Conservation (phyloP, 92 coral and sea anemone species). For the Montipora capitata region DNA sequence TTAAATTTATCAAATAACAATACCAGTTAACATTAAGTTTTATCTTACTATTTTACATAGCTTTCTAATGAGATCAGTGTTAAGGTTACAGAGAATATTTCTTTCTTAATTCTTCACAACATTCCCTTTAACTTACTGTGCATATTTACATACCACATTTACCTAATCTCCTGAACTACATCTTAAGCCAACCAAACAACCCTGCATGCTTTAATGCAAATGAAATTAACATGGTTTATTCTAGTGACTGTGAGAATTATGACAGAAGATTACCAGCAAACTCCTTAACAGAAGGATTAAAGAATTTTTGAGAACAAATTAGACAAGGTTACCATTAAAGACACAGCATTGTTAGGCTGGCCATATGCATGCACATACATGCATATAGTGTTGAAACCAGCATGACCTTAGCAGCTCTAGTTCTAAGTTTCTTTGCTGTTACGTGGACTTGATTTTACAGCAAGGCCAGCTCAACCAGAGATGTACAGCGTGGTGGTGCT, state of each 20-base stretch:
- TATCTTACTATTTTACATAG: background rate
- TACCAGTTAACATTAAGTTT: constrained; percentile 13
- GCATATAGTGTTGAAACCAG: constrained; percentile 25
- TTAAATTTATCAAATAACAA: constrained; percentile 14
- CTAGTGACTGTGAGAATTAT: background rate
- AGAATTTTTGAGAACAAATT: background rate
- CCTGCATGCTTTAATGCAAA: constrained; percentile 13
- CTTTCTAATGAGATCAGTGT: constrained; percentile 25
- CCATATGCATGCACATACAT: constrained; percentile 10
- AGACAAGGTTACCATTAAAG: constrained; percentile 7
- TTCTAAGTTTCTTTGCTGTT: background rate
- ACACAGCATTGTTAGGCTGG: constrained; percentile 64
- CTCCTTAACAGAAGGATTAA: background rate
- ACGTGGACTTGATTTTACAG: constrained; percentile 9
- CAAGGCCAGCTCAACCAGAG: constrained; percentile 28
- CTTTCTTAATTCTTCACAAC: background rate
- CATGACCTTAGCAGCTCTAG: constrained; percentile 24
- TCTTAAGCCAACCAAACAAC: constrained; percentile 38
- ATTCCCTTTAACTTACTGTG: constrained; percentile 43
- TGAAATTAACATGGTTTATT: background rate
- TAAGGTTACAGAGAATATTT: constrained; percentile 18
- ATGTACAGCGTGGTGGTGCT: constrained; percentile 55
- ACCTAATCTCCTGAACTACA: background rate
- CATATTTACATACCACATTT: background rate
- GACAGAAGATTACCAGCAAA: background rate